Base-by-base conservation (phyloP, 2,888 invertebrate genomes). In the Himalopsyche tibetana region DNA sequence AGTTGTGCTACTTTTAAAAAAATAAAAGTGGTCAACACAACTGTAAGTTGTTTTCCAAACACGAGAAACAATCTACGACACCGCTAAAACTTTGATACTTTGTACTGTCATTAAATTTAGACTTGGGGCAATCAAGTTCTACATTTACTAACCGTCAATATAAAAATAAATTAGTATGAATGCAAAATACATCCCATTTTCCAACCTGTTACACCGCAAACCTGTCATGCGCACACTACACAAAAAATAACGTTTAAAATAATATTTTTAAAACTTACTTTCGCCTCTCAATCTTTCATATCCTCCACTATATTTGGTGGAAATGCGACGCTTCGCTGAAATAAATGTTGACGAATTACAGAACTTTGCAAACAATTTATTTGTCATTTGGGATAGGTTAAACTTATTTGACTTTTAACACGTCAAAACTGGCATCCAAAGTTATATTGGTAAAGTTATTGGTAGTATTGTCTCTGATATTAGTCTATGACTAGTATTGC, bases 231-330 rank as follows among this genome's bases (percentile, higher is more conserved):
- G 55, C 38, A 85, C 2, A 80, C 80, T 80, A 11, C 6, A 80
- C n/a, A 45, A 80, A 45, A 80, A 80, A 45, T 28, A 45, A 80
- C 80, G n/a, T 38, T 45, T 5, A 80, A 80, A 42, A 45, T 51
- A 51, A 51, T 51, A n/a, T 45, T 28, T 82, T 84, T 82, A 81
- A 79, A 38, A 87, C 87, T 87, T 81, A 87, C 87, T 56, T 51
- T 83, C 82, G 55, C 83, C 82, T 63, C 80, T 87, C 45, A 87
- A 56, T 82, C 81, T 83, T 83, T 85, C 85, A 85, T 87, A 87
- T 40, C 74, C 83, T 51, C 63, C 80, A 81, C 81, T 82, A 40
- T 83, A 40, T 85, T 85, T 85, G 9, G 69, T 19, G 45, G 85
- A 51, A 55, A 55, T 42, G 8, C 81, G 74, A 28, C 80, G 83